Evolutionary conservation across 2,797 vertebrate species (phyloP).

Genomic region (Rachycentron canadum): DNA sequence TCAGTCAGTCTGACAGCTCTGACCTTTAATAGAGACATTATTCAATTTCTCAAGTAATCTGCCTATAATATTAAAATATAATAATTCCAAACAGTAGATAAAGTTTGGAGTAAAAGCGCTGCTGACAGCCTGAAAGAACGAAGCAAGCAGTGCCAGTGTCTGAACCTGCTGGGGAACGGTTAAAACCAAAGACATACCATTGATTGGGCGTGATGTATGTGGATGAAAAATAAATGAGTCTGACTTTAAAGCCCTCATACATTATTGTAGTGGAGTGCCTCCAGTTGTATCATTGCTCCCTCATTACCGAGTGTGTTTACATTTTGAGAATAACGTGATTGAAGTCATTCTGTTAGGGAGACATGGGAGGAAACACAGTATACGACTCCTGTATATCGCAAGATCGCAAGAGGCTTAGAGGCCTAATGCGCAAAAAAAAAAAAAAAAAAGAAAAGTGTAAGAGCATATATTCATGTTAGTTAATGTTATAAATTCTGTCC

Average conservation of each 20-base stretch:
- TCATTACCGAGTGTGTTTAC: constrained; percentile 65
- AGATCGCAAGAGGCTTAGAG: constrained; percentile 10
- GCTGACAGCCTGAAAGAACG: constrained; percentile 53
- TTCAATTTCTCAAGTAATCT: constrained; percentile 74
- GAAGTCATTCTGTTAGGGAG: constrained; percentile 25
- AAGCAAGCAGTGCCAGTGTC: constrained; percentile 28
- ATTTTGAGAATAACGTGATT: constrained; percentile 63
- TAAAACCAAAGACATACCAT: constrained; percentile 42
- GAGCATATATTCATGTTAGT: too few species aligned
- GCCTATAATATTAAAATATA: constrained; percentile 72
- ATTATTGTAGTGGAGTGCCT: constrained; percentile 54
- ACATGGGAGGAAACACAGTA: constrained; percentile 29
- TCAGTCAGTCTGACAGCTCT: constrained; percentile 75
- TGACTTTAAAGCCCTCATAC: constrained; percentile 64
- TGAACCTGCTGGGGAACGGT: constrained; percentile 14
- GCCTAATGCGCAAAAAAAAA: not conserved
- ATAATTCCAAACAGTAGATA: constrained; percentile 74
- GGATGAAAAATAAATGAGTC: constrained; percentile 62
- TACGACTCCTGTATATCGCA: not conserved
- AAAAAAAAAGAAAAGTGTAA: too few species aligned
- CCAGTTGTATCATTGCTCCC: constrained; percentile 56
- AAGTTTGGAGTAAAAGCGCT: constrained; percentile 65
- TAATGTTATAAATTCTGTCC: too few species aligned
- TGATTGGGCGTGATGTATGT: constrained; percentile 70
- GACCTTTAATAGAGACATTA: constrained; percentile 80